Evolutionary conservation across 2,113 vertebrate species (phyloP), one percentile per base, ranked within the genome.

Genomic region (Dryoscopus gambensis): DNA sequence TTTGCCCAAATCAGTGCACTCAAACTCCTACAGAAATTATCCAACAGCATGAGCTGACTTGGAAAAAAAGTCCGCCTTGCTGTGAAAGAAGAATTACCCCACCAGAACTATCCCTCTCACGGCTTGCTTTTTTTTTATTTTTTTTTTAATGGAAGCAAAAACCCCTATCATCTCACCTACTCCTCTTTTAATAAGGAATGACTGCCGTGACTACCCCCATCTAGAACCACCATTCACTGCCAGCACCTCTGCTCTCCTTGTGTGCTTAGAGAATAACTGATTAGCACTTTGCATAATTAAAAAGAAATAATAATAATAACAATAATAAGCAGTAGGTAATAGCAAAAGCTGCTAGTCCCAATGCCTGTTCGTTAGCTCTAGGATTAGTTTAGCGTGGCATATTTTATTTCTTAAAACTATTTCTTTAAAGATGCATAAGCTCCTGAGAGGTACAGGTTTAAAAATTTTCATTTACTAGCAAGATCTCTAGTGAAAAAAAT

Each of bases 261-360:
- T 97, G 98, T 98, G 98, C 98, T 98, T 98, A 97, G 97, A 98
- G 98, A 98, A 98, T 98, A 98, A 98, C 98, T 98, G 98, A 98
- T 98, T 98, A 98, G 98, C 98, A 98, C 98, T 98, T 98, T 98
- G 98, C 98, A 98, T 98, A 98, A 98, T 98, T 98, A 98, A 98
- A 98, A 98, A 98, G 98, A 98, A 98, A 98, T 98, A 98, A 98
- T 98, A 98, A 98, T 98, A 98, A 98, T 98, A 98, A 98, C 97
- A 98, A 98, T 98, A 98, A 98, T 98, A 98, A 98, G 98, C 97
- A 98, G 98, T 97, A 98, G 98, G 97, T 98, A 98, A 98, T 98
- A 98, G 98, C 98, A 98, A 97, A 98, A 98, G 97, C 98, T 97
- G 96, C 97, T 98, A 98, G 97, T 97, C 96, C 97, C 95, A 96